Conservation (phyloP, 2,797 vertebrate species). For the Diglossa cyanea region DNA sequence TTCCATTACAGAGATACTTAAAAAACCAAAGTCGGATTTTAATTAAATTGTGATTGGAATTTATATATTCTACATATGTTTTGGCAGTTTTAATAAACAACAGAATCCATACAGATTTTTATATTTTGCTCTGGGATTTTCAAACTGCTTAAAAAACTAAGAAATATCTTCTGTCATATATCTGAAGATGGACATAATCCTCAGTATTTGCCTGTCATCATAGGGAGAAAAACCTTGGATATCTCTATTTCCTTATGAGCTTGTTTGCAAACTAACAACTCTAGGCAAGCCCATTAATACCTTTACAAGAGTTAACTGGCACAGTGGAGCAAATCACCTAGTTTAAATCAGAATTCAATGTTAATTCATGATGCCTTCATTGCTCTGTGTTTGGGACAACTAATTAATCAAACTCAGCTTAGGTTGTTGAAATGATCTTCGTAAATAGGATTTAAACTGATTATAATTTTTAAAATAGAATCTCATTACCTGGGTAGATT, state of each 20-base stretch:
- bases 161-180: not conserved
- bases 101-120: not conserved
- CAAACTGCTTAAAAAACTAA: not conserved
- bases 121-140: not conserved
- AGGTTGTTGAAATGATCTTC: not conserved
- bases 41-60: not conserved
- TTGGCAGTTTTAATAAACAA: not conserved
- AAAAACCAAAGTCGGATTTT: not conserved
- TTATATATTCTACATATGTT: not conserved
- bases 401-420: conserved; percentile 40
- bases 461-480: conserved; percentile 12
- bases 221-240: not conserved
- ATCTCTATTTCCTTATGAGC: not conserved
- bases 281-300: not conserved
- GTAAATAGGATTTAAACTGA: conserved; percentile 7
- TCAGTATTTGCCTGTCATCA: not conserved
- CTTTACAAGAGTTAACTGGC: not conserved
- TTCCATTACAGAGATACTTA: not conserved
- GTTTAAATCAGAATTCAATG: not conserved
- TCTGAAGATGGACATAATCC: not conserved
- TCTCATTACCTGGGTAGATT: not conserved
- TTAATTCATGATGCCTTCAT: not conserved
- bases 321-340: not conserved
- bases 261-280: not conserved
- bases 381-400: not conserved